A percentile compares a stretch with the other conserved stretches of the same genome.
phyloP scores from a whole-genome alignment of 2,113 vertebrate species.

The Meleagris gallopavo region DNA sequence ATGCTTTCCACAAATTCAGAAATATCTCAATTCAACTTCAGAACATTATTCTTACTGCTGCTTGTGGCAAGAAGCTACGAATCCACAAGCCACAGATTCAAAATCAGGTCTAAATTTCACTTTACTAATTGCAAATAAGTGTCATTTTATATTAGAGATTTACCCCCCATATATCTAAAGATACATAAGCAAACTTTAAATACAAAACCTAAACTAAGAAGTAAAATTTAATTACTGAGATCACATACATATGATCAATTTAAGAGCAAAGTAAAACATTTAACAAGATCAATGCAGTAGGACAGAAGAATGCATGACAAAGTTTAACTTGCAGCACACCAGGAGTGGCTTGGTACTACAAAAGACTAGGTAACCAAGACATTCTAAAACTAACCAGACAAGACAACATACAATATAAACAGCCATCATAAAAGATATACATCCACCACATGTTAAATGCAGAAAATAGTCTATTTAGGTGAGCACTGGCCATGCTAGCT shows the following conservation, averaged over 20 bases:
- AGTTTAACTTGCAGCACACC: not conserved
- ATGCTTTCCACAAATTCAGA: not conserved
- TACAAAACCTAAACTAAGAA: not conserved
- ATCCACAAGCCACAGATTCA: not conserved
- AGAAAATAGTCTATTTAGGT: not conserved
- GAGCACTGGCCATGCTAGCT: too few species aligned
- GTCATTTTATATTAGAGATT: not conserved
- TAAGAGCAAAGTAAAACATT: not conserved
- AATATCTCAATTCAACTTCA: not conserved
- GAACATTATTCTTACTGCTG: not conserved
- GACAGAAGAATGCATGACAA: accelerated
- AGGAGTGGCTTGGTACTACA: conserved; percentile 11
- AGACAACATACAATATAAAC: not conserved
- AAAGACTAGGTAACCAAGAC: not conserved
- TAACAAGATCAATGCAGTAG: not conserved
- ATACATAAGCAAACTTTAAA: not conserved
- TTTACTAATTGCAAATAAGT: not conserved
- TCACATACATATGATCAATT: not conserved
- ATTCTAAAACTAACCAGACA: not conserved
- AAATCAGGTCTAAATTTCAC: not conserved
- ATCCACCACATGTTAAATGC: not conserved
- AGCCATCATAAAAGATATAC: not conserved
- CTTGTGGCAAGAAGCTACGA: not conserved
- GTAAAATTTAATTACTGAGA: not conserved
- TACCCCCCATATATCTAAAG: not conserved